These are phyloP conservation scores for Electrophaes corylata DNA, from an alignment of 2,888 invertebrate genomes.

Conservation along the genomic window DNA sequence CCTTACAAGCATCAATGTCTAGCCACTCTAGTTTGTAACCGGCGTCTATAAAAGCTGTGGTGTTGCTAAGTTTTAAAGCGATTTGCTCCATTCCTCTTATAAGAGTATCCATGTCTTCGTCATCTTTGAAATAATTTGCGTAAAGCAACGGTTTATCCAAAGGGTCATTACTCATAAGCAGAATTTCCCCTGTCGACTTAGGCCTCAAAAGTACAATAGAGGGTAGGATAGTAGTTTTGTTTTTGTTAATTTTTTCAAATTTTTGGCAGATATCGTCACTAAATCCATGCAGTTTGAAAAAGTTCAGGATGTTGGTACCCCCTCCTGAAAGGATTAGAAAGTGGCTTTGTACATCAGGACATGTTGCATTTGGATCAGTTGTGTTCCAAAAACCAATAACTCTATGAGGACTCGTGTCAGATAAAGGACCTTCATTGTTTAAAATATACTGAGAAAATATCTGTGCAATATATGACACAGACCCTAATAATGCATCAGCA, in stretches of 20 bases:
- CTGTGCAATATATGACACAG: slow-evolving; percentile 55
- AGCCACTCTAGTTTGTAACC: slow-evolving; percentile 59
- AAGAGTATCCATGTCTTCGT: slow-evolving; percentile 75
- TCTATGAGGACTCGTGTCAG: slow-evolving; percentile 67
- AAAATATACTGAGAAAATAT: slow-evolving; percentile 73
- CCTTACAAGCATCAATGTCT: slow-evolving; percentile 58
- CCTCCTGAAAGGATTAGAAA: slow-evolving; percentile 57
- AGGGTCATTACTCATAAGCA: slow-evolving; percentile 87
- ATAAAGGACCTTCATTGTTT: slow-evolving; percentile 74
- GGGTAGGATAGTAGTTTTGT: slow-evolving; percentile 67
- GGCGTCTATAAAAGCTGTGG: slow-evolving; percentile 52
- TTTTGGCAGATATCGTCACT: slow-evolving; percentile 51
- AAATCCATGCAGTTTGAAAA: slow-evolving; percentile 51
- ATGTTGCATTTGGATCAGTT: slow-evolving; percentile 51
- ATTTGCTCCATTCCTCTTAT: slow-evolving; percentile 54
- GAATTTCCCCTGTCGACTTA: slow-evolving; percentile 86
- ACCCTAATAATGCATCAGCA: slow-evolving; percentile 44
- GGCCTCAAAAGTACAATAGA: slow-evolving; percentile 87
- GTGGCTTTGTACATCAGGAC: slow-evolving; percentile 63
- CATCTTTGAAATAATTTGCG: slow-evolving; percentile 85
- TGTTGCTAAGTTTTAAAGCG: slow-evolving; percentile 50
- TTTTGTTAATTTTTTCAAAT: slow-evolving; percentile 53
- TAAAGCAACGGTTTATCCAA: slow-evolving; percentile 86
- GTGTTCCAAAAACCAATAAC: slow-evolving; percentile 61
- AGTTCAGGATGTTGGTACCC: slow-evolving; percentile 51